Conservation (phyloP, 2,113 vertebrate genomes). For the Sciurus niger region DNA sequence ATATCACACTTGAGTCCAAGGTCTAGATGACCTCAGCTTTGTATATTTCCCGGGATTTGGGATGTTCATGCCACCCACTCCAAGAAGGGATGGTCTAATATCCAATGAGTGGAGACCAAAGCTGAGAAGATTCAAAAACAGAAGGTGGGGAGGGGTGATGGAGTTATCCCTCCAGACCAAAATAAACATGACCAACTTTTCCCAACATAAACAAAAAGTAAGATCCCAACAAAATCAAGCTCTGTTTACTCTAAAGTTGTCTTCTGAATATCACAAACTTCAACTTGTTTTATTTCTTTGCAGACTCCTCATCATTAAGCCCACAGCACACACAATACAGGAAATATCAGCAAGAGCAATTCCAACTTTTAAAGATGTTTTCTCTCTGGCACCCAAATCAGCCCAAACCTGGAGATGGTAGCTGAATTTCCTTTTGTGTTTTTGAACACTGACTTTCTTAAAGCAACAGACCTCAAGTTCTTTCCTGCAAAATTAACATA, state of each 20-base stretch:
- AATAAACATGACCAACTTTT: neutral
- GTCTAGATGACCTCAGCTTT: neutral
- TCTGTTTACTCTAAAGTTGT: slow-evolving; percentile 76
- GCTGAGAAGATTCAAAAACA: neutral
- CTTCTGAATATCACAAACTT: slow-evolving; percentile 69
- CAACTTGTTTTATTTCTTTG: slow-evolving; percentile 82
- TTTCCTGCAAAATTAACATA: slow-evolving; percentile 1
- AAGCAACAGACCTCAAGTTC: slow-evolving; percentile 55
- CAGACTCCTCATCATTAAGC: slow-evolving; percentile 83
- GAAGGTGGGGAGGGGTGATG: too few relatives aligned
- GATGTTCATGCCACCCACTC: neutral
- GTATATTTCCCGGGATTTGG: neutral
- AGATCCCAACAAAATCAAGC: slow-evolving; percentile 75
- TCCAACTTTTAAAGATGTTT: slow-evolving; percentile 78
- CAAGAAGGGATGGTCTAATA: neutral
- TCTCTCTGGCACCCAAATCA: slow-evolving; percentile 67
- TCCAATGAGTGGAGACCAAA: neutral
- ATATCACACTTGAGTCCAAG: neutral
- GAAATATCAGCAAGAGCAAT: slow-evolving; percentile 66
- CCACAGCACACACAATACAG: slow-evolving; percentile 71
- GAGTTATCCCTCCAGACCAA: neutral
- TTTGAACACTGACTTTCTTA: slow-evolving; percentile 72
- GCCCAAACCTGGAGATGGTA: slow-evolving; percentile 46
- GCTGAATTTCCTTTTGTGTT: slow-evolving; percentile 58
- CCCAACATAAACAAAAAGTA: neutral